phyloP scores from a whole-genome alignment of 1,140 invertebrate genomes.

The Dreissena polymorpha region DNA sequence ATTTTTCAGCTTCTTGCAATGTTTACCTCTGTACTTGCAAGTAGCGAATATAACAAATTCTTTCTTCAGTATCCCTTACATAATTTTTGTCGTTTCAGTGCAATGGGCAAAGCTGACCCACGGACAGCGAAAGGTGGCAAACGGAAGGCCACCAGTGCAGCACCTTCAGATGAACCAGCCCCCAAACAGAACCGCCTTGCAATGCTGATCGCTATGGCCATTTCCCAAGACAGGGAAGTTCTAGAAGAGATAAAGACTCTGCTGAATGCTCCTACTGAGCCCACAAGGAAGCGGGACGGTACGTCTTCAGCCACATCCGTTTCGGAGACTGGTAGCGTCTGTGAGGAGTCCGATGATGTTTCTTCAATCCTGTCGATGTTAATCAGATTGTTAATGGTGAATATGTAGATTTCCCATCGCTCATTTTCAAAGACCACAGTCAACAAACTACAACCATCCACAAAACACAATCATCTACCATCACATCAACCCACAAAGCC shows the following conservation, averaged over 20 bases:
- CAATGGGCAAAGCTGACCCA: too few relatives aligned
- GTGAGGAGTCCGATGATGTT: neutral
- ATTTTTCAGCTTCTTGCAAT: neutral
- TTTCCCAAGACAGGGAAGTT: neutral
- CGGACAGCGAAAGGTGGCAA: too few relatives aligned
- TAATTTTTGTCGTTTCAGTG: too few relatives aligned
- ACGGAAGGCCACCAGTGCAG: too few relatives aligned
- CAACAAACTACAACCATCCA: slow-evolving; percentile 17
- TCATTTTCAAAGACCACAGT: neutral
- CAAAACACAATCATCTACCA: neutral
- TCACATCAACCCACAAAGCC: slow-evolving; percentile 10
- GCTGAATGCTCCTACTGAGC: neutral
- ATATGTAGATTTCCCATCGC: neutral
- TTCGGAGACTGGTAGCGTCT: too few relatives aligned
- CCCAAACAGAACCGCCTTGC: too few relatives aligned
- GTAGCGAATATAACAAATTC: neutral
- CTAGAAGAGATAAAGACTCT: neutral
- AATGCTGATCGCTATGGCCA: neutral
- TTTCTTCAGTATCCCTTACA: too few relatives aligned
- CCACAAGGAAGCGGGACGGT: neutral
- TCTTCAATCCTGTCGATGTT: neutral
- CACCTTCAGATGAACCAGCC: too few relatives aligned
- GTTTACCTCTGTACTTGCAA: neutral
- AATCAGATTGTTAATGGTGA: slow-evolving; percentile 1
- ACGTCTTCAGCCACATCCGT: too few relatives aligned